These are phyloP conservation scores for Ctenodactylus gundi DNA, from an alignment of 2,113 vertebrate genomes.

Conservation along the genomic window DNA sequence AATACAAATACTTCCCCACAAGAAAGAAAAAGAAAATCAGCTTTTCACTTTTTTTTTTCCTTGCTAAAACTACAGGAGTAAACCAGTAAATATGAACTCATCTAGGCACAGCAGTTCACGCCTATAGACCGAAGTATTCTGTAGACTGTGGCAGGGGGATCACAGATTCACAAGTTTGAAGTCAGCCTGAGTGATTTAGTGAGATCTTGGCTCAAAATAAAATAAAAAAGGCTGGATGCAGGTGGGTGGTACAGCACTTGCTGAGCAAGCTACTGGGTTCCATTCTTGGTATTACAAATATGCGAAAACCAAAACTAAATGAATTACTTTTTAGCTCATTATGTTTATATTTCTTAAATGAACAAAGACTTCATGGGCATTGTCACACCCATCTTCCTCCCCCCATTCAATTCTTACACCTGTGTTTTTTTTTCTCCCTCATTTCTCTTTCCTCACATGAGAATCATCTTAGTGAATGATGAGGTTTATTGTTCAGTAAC, in stretches of 20 bases:
- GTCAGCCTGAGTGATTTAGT: neutral
- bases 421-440: neutral
- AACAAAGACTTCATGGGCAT: neutral
- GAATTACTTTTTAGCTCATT: conserved; percentile 12
- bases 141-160: neutral
- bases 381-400: neutral
- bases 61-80: neutral
- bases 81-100: neutral
- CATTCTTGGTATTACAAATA: neutral
- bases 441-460: neutral
- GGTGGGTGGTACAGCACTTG: neutral
- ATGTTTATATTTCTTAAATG: neutral
- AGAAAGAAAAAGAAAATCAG: neutral
- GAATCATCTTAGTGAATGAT: neutral
- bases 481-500: neutral
- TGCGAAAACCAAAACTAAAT: neutral
- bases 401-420: neutral
- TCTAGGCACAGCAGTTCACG: neutral
- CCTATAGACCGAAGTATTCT: neutral
- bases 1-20: neutral
- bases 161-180: neutral
- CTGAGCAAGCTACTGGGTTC: neutral
- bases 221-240: neutral
- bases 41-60: neutral
- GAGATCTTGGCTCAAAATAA: neutral